Base-by-base conservation (phyloP, 2,888 invertebrate species). In the Drosophila kambysellisi region DNA sequence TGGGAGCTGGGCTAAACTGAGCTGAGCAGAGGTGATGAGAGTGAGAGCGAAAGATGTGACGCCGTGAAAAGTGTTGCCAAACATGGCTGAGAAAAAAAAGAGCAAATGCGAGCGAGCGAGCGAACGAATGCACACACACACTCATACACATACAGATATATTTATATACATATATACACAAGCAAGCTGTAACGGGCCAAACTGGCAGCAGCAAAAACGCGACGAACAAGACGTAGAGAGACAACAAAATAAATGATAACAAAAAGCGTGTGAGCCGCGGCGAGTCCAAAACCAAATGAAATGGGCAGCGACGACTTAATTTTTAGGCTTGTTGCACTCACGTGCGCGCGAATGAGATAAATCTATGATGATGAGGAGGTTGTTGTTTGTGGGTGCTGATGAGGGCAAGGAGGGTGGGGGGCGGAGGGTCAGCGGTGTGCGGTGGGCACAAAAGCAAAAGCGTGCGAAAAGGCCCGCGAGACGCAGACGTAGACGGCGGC, bases 271-370 rank as follows among this genome's bases (percentile, higher is more conserved):
- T 39, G 46, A 68, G 67, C 54, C 51, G 46, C 33, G 35, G 33
- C 37, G 70, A 70, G 61, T 39, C 56, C 41, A 56, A 60, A 67
- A 50, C 51, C 73, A 68, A 74, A 62, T 66, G 73, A 79, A 77
- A 73, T 60, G 62, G 70, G 65, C 83, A 73, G 66, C 66, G 66
- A 80, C 83, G 74, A 82, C 87, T 78, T 75, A 81, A 80, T 77
- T 86, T 89, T 85, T 74, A 69, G 78, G 75, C 69, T 77, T 85
- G 81, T 74, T 79, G 51, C 81, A 80, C 81, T 88, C 85, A 86
- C 88, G 88, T 82, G 88, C 76, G 89, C 88, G 88, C 63, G 86
- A 86, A 86, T 82, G 86, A 86, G 86, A 86, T 86, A 86, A 86
- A 86, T 82, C 86, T 89, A 89, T 88, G 83, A 88, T 89, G 74